Conservation (phyloP, 2,113 vertebrate genomes). For the Brachionichthys hirsutus region DNA sequence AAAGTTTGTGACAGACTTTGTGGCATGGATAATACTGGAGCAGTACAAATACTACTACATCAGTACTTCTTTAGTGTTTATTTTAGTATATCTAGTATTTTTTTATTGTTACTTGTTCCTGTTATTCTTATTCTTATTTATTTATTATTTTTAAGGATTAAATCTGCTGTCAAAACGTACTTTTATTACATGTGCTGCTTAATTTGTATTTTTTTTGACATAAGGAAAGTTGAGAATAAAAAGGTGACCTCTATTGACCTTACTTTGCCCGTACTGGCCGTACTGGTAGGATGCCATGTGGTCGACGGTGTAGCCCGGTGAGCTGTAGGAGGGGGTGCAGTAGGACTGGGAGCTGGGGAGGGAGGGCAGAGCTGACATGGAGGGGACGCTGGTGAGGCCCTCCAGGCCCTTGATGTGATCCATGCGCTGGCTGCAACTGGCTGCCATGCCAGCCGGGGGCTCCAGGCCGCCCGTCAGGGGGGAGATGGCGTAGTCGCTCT, state of each 20-base stretch:
- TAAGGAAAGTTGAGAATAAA: constrained; percentile 2
- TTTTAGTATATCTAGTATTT: too few relatives aligned
- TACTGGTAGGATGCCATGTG: constrained; percentile 93
- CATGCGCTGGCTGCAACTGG: constrained; percentile 92
- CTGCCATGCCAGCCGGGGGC: constrained; percentile 86
- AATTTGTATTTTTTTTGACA: not conserved
- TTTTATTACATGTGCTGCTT: not conserved
- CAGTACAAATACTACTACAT: too few relatives aligned
- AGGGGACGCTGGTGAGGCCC: constrained; percentile 83
- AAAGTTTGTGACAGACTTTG: not conserved
- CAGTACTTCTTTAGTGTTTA: too few relatives aligned
- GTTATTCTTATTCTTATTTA: too few relatives aligned
- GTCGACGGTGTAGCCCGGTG: constrained; percentile 90
- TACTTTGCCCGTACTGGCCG: constrained; percentile 96
- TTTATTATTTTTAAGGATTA: not conserved
- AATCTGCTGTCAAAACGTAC: too few relatives aligned
- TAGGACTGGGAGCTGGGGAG: constrained; percentile 94
- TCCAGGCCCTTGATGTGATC: constrained; percentile 94
- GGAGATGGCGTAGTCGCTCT: constrained; percentile 93
- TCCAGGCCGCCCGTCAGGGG: constrained; percentile 91
- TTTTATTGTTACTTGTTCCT: not conserved
- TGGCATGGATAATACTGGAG: not conserved
- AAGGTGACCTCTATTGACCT: constrained; percentile 79
- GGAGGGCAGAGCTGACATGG: constrained; percentile 74
- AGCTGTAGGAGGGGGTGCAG: constrained; percentile 89